Percentiles rank a stretch among this genome's conserved stretches.
phyloP scores from a whole-genome alignment of 1,140 invertebrate species.

The Ceratoteleas bidentatus region DNA sequence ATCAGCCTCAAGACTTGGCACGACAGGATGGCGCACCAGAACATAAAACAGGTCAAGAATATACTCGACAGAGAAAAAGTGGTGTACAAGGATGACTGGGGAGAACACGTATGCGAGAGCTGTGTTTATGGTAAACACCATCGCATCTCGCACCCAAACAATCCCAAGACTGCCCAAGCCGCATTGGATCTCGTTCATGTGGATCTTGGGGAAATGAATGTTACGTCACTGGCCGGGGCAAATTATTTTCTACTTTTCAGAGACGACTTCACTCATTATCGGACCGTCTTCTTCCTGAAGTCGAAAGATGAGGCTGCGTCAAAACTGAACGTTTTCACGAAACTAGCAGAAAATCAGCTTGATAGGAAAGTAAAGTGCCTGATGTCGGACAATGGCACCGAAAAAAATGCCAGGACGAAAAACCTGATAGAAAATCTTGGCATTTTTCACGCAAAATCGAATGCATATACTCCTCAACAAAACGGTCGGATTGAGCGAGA shows the following conservation, averaged over 20 bases:
- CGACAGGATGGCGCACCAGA: neutral
- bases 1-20: neutral
- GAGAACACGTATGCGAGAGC: neutral
- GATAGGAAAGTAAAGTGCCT: neutral
- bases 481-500: neutral
- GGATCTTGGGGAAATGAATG: neutral
- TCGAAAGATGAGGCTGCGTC: neutral
- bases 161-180: neutral
- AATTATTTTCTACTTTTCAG: neutral
- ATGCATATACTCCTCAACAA: neutral
- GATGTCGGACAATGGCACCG: neutral
- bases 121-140: neutral
- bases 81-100: neutral
- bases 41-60: neutral
- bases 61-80: neutral
- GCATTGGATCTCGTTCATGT: neutral
- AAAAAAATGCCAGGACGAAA: neutral
- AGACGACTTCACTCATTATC: neutral
- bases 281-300: neutral
- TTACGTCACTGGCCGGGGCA: neutral
- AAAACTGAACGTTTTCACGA: neutral
- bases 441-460: neutral
- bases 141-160: neutral
- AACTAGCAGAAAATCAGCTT: neutral
- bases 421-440: neutral